Conservation (phyloP, 1,140 invertebrate species). For the Atta colombica region DNA sequence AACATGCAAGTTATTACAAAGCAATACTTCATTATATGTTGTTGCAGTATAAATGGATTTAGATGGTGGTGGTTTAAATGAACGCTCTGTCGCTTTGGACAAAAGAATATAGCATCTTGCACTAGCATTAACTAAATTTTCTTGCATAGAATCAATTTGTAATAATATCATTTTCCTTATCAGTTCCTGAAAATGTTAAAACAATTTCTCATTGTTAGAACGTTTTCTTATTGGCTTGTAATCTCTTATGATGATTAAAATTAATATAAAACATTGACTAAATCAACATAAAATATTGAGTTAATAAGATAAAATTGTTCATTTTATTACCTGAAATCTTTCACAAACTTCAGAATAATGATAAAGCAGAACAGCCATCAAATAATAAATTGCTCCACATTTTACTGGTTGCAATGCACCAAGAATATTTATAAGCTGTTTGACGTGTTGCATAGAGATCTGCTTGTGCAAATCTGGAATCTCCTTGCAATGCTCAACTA, state of each 20-base stretch:
- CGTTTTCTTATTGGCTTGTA: not conserved
- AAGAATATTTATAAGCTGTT: slow-evolving; percentile 77
- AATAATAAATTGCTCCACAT: slow-evolving; percentile 75
- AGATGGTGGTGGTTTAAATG: slow-evolving; percentile 76
- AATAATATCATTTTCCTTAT: slow-evolving; percentile 78
- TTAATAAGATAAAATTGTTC: not conserved
- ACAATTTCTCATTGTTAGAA: not conserved
- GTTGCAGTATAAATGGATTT: slow-evolving; percentile 75
- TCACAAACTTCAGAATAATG: slow-evolving; percentile 81
- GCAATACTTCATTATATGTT: slow-evolving; percentile 76
- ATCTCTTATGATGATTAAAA: not conserved
- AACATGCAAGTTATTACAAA: slow-evolving; percentile 80
- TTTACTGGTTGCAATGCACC: slow-evolving; percentile 62
- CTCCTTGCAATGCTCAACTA: slow-evolving; percentile 74
- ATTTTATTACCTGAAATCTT: slow-evolving; percentile 75
- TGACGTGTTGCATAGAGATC: slow-evolving; percentile 81
- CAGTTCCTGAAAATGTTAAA: slow-evolving; percentile 48
- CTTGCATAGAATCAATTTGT: slow-evolving; percentile 76
- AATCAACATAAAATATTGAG: slow-evolving; percentile 3
- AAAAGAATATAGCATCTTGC: slow-evolving; percentile 80
- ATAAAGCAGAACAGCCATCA: slow-evolving; percentile 77
- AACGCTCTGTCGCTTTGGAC: slow-evolving; percentile 75
- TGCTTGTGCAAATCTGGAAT: slow-evolving; percentile 81
- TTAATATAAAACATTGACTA: not conserved
- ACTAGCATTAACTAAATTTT: slow-evolving; percentile 75